Conservation (phyloP, 2,113 vertebrate species). For the Percopsis transmontana region DNA sequence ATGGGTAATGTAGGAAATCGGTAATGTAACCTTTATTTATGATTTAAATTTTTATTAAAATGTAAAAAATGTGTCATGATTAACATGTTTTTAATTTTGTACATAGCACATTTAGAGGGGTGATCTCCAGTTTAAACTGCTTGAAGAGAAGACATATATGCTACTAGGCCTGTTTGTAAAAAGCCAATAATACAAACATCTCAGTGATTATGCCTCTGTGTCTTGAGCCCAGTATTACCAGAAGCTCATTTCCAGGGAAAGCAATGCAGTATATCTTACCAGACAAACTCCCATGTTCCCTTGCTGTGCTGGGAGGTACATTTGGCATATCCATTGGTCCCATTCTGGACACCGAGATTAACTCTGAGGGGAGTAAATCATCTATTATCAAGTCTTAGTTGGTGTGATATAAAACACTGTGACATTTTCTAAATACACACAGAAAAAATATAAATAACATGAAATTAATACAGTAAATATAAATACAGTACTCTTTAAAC, state of each 20-base stretch:
- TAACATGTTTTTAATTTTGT: too few species aligned
- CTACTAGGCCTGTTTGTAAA: not conserved
- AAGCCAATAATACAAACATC: constrained; percentile 5
- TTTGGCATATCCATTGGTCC: not conserved
- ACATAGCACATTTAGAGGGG: too few species aligned
- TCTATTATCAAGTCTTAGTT: not conserved
- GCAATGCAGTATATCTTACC: not conserved
- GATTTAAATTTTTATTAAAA: too few species aligned
- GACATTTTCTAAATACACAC: not conserved
- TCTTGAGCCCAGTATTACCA: not conserved
- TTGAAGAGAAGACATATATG: constrained; percentile 10
- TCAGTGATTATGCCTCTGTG: not conserved
- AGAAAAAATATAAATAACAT: too few species aligned
- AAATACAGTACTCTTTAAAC: too few species aligned
- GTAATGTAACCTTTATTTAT: too few species aligned
- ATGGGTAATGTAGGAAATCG: too few species aligned
- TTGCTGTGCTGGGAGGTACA: not conserved
- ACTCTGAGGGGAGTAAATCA: not conserved
- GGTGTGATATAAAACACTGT: not conserved
- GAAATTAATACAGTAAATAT: too few species aligned
- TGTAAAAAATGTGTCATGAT: too few species aligned
- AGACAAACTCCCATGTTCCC: not conserved
- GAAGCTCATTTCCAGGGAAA: not conserved
- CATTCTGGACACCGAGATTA: not conserved
- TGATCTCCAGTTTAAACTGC: not conserved